phyloP scores from a whole-genome alignment of 2,797 vertebrate genomes.

The Alauda arvensis region DNA sequence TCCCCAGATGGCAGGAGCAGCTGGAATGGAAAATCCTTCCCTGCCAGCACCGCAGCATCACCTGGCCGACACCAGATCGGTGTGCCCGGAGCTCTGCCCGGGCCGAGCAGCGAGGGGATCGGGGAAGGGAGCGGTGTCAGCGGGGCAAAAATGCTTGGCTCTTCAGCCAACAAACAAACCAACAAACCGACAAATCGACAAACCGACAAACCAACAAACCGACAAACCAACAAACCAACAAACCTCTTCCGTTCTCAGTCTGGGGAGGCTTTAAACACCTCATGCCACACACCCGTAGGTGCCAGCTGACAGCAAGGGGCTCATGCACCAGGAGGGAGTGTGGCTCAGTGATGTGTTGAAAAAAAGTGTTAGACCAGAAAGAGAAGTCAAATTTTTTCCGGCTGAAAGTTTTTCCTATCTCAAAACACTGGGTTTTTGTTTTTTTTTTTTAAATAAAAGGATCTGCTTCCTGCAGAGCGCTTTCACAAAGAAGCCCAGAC shows the following conservation, averaged over 20 bases:
- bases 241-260: neutral
- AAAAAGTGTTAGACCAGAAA: neutral
- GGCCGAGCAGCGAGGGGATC: accelerated
- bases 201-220: neutral
- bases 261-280: neutral
- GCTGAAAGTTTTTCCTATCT: neutral
- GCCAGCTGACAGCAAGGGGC: neutral
- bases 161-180: neutral
- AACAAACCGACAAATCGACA: neutral
- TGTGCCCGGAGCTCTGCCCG: accelerated
- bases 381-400: neutral
- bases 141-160: accelerated
- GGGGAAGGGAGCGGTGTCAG: accelerated
- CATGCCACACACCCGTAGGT: accelerated
- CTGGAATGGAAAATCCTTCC: slow-evolving; percentile 53
- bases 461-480: neutral
- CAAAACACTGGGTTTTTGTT: too few species aligned
- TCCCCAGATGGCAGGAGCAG: slow-evolving; percentile 63
- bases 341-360: accelerated
- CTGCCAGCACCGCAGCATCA: slow-evolving; percentile 25
- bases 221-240: neutral
- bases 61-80: neutral
- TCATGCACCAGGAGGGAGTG: accelerated
- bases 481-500: neutral
- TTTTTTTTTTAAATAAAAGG: neutral